Evolutionary conservation across 2,888 invertebrate genomes (phyloP).

Genomic region (Spialia ferax): DNA sequence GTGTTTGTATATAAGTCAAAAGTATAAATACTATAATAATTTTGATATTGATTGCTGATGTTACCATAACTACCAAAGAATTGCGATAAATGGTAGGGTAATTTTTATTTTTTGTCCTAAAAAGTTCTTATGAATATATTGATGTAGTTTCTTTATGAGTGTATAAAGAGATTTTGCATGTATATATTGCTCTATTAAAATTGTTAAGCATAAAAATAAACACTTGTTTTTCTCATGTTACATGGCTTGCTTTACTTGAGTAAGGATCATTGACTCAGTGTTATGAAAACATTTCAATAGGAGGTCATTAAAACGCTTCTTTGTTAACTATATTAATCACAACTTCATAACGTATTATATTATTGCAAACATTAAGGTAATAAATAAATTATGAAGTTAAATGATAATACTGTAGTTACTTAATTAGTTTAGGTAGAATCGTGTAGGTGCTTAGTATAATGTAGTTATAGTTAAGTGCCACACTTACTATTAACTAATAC

Average conservation of each 20-base stretch:
- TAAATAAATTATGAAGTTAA: too few relatives aligned
- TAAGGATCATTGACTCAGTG: neutral
- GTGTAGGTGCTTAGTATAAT: too few relatives aligned
- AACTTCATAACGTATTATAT: neutral
- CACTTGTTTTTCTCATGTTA: constrained; percentile 17
- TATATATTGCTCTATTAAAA: constrained; percentile 29
- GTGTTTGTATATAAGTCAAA: constrained; percentile 21
- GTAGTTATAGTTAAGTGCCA: too few relatives aligned
- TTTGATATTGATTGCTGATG: neutral
- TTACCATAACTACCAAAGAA: constrained; percentile 39
- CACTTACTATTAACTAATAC: too few relatives aligned
- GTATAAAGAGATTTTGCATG: constrained; percentile 37
- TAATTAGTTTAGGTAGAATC: too few relatives aligned
- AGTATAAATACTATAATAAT: neutral
- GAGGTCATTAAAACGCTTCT: neutral
- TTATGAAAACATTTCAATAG: neutral
- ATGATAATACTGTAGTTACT: too few relatives aligned
- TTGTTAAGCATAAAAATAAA: neutral
- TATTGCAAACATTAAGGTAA: neutral
- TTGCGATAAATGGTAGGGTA: constrained; percentile 19
- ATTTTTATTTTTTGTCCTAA: constrained; percentile 7
- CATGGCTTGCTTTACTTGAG: too few relatives aligned
- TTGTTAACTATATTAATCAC: neutral
- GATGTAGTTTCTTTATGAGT: constrained; percentile 26
- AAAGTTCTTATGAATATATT: constrained; percentile 24